Evolutionary conservation across 2,113 vertebrate species (phyloP), one percentile per base, ranked within the genome.

Genomic region (Apteryx owenii): DNA sequence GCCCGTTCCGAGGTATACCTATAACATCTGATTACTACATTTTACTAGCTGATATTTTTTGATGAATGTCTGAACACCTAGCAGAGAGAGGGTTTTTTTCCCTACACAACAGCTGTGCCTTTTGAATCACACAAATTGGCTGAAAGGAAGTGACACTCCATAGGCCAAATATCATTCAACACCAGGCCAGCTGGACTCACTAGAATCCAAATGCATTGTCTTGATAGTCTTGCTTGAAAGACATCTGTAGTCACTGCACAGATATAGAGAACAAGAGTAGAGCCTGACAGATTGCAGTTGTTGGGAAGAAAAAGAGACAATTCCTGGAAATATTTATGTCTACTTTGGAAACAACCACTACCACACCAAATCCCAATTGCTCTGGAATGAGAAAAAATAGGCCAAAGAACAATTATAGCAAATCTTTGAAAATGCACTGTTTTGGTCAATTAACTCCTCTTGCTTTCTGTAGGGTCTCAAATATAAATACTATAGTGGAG

Each of bases 111-210:
- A 90, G 40, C 85, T 78, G 79, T 90, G 58, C 58, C n/a, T 96
- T 97, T 93, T 91, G 96, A 91, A 95, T 96, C 81, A 89, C 77
- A 71, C 23, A 95, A 82, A 86, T 28, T 94, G 95, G 81, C 75
- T 89, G 92, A 88, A 78, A 82, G 70, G 18, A 96, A 91, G 68
- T 73, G 69, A 91, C 54, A 89, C 51, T 95, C 78, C 33, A 33
- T 25, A 95, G 85, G 50, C 85, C 79, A 93, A 93, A 85, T 54
- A 92, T 96, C 85, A 94, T 93, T 95, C 92, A 94, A 61, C 69
- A 80, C 36, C 0, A 48, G 28, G 38, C 44, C 19, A 1, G 54
- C 70, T 85, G 78, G 95, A 38, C 91, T 94, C 90, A 53, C 89
- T 94, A 73, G 88, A 95, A 95, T 97, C 82, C 76, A 92, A 97